Conservation (phyloP, 2,888 invertebrate genomes). For the Tridacna gigas region DNA sequence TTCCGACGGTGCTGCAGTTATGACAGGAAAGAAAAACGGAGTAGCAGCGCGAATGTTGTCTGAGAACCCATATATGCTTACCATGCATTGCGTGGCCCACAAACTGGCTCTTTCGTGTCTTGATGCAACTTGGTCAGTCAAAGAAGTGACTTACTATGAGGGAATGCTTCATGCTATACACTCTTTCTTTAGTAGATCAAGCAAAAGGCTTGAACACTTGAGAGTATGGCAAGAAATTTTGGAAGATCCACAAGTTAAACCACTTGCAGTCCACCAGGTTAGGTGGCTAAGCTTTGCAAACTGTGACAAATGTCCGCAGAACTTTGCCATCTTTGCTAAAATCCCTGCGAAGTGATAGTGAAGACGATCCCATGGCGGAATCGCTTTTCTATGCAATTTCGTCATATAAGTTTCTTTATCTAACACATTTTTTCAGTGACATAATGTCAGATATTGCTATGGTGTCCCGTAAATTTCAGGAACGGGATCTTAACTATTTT, state of each 20-base stretch:
- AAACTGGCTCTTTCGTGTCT: conserved; percentile 41
- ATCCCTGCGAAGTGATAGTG: conserved; percentile 44
- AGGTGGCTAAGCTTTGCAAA: conserved; percentile 44
- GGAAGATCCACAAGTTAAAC: conserved; percentile 37
- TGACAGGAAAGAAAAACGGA: conserved; percentile 38
- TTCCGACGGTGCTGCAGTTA: conserved; percentile 45
- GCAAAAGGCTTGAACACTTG: conserved; percentile 44
- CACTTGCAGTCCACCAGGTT: conserved; percentile 29
- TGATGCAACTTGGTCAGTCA: conserved; percentile 32
- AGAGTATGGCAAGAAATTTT: conserved; percentile 40
- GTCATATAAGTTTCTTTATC: conserved; percentile 35
- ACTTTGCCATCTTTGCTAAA: conserved; percentile 35
- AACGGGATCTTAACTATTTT: conserved; percentile 19
- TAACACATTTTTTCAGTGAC: conserved; percentile 45
- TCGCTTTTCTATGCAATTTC: conserved; percentile 26
- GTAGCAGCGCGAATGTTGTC: conserved; percentile 25
- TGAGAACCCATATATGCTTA: conserved; percentile 40
- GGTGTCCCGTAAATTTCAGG: conserved; percentile 36
- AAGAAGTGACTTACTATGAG: conserved; percentile 39
- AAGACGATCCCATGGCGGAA: conserved; percentile 36
- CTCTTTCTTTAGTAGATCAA: conserved; percentile 32
- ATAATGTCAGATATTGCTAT: conserved; percentile 40
- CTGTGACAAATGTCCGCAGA: conserved; percentile 41
- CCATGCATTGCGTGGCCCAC: conserved; percentile 40
- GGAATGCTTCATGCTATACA: conserved; percentile 34